phyloP scores from a whole-genome alignment of 1,140 invertebrate genomes.

The Drosophila miranda region DNA sequence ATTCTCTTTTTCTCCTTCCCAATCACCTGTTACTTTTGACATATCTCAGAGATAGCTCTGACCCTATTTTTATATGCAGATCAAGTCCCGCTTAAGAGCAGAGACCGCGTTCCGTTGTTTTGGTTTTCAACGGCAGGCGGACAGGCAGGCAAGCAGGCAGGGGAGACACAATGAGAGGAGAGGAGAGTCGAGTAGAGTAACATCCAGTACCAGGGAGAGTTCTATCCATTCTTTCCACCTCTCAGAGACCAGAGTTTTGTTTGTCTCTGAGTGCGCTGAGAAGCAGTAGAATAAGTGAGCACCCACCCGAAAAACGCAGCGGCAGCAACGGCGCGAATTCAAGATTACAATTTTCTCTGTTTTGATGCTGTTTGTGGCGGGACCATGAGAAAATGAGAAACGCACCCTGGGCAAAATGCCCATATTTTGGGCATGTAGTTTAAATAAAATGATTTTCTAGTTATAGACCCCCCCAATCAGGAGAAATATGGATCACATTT shows the following conservation, averaged over 20 bases:
- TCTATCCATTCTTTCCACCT: slow-evolving; percentile 32
- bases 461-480: too few species aligned
- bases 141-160: slow-evolving; percentile 21
- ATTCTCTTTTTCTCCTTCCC: slow-evolving; percentile 57
- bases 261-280: slow-evolving; percentile 43
- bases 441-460: too few species aligned
- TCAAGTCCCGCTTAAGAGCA: slow-evolving; percentile 78
- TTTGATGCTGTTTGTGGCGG: slow-evolving; percentile 52
- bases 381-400: slow-evolving; percentile 21
- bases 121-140: slow-evolving; percentile 25
- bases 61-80: slow-evolving; percentile 76
- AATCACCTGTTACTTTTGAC: slow-evolving; percentile 75
- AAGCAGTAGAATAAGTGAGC: slow-evolving; percentile 55
- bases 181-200: slow-evolving; percentile 36
- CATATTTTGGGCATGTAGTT: too few species aligned
- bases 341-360: slow-evolving; percentile 76
- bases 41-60: slow-evolving; percentile 62
- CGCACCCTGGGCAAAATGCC: too few species aligned
- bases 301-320: slow-evolving; percentile 45
- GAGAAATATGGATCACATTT: too few species aligned
- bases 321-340: slow-evolving; percentile 35
- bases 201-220: slow-evolving; percentile 49
- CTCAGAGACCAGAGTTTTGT: slow-evolving; percentile 2
- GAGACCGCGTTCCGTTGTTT: slow-evolving; percentile 16
- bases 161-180: slow-evolving; percentile 26